Evolutionary conservation across 2,113 vertebrate genomes (phyloP), one percentile per base, ranked within the genome.

Genomic region (Struthidea cinerea): DNA sequence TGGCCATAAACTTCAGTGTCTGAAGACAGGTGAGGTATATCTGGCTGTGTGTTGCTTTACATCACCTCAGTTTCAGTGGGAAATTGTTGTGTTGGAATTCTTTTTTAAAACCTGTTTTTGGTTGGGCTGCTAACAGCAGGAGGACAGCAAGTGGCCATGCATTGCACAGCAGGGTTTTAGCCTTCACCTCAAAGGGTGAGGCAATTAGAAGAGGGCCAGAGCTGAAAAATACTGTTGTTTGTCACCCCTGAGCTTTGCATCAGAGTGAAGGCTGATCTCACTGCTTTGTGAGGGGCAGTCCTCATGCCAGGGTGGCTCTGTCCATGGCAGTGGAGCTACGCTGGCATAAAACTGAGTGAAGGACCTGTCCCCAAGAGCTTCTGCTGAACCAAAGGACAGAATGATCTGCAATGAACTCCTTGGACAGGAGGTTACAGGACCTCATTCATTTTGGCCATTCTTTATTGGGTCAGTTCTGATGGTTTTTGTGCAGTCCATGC

Each of bases 261-360:
- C 56, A 49, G 41, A 75, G 15, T 64, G 44, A 60, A 56, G 61
- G 70, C 84, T 93, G 81, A 89, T 33, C 77, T 97, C 93, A 75
- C 44, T 4, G 1, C 59, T 87, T 61, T 3, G 3, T 83, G 86
- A 67, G 49, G 52, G 73, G 26, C 71, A 44, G 12, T 68, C 46
- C 65, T 92, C 11, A 0, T 71, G 91, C 89, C 84, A 81, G 37
- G 1, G 2, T 44, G 53, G 64, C 20, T 94, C 47, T 49, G 3
- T 55, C 52, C 52, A 20, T 78, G 53, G 84, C 65, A 69, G 1
- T 44, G 49, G 53, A 89, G 47, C 70, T 82, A 23, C 83, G 49
- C 18, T 71, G 74, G 57, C n/a, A 50, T 50, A 30, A 79, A 95
- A 75, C 3, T 60, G 85, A 68, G 70, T 46, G 89, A 88, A 90